Evolutionary conservation across 2,888 invertebrate genomes (phyloP).

Genomic region (Melinopterus prodromus): DNA sequence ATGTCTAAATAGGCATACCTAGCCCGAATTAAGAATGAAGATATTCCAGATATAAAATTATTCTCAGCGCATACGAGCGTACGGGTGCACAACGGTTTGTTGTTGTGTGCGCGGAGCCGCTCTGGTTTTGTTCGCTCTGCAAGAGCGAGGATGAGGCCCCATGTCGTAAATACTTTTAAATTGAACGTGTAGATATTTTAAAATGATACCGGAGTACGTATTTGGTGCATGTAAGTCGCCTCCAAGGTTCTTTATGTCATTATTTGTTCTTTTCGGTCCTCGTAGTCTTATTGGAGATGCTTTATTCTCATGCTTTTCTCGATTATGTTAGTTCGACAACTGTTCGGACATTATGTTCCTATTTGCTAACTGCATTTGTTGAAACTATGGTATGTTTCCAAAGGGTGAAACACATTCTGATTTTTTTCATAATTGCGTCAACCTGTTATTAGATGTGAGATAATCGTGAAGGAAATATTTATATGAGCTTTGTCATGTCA

Average conservation of each 20-base stretch:
- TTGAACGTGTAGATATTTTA: slow-evolving; percentile 21
- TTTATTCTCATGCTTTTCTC: slow-evolving; percentile 13
- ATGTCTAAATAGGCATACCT: slow-evolving; percentile 4
- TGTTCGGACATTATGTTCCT: no score
- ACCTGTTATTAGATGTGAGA: no score
- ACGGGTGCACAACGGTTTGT: neutral
- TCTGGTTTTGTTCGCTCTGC: neutral
- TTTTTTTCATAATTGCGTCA: no score
- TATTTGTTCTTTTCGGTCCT: slow-evolving; percentile 20
- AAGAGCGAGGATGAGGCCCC: neutral
- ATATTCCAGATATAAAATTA: slow-evolving; percentile 17
- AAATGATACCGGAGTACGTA: slow-evolving; percentile 15
- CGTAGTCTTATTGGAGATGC: slow-evolving; percentile 13
- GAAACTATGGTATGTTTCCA: no score
- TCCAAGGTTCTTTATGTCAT: slow-evolving; percentile 19
- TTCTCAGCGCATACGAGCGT: neutral
- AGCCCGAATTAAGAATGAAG: slow-evolving; percentile 15
- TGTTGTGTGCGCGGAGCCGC: neutral
- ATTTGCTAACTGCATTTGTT: no score
- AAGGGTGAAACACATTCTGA: no score
- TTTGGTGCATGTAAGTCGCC: neutral
- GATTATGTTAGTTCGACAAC: neutral
- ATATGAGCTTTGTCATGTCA: no score
- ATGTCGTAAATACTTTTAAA: slow-evolving; percentile 17
- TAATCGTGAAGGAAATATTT: no score